Evolutionary conservation across 2,113 vertebrate species (phyloP).

Genomic region (Anoura caudifer): DNA sequence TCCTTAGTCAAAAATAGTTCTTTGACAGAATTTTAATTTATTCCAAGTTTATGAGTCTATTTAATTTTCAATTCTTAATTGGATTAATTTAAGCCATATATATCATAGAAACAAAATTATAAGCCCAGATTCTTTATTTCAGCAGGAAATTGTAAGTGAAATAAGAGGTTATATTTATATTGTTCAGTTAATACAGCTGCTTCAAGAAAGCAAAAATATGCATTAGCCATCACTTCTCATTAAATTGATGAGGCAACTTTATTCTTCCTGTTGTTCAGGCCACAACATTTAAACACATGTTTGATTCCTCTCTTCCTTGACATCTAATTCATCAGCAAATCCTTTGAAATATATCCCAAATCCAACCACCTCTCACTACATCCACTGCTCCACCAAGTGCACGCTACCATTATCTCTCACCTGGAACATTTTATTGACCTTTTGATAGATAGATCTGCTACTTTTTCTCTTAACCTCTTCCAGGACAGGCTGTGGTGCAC

Average conservation of each 20-base stretch:
- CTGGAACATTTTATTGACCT: background rate
- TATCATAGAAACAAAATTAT: background rate
- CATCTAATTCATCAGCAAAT: background rate
- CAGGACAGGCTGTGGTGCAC: background rate
- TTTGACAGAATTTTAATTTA: constrained; percentile 24
- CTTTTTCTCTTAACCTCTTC: background rate
- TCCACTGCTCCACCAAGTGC: background rate
- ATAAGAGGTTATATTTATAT: background rate
- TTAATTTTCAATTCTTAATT: constrained; percentile 3
- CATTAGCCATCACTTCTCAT: background rate
- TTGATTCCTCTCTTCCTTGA: background rate
- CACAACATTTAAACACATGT: background rate
- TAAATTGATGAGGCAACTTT: background rate
- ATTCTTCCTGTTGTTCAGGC: background rate
- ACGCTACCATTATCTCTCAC: background rate
- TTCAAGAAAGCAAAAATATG: constrained; percentile 1
- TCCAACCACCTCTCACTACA: background rate
- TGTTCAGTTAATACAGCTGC: background rate
- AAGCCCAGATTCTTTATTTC: constrained; percentile 11
- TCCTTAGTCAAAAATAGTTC: constrained; percentile 21
- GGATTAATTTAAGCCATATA: background rate
- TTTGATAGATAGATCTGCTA: background rate
- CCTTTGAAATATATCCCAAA: constrained; percentile 22
- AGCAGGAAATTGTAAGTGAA: background rate
- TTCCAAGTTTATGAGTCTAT: background rate